Conservation (phyloP, 2,888 invertebrate species). For the Papilio elwesi region DNA sequence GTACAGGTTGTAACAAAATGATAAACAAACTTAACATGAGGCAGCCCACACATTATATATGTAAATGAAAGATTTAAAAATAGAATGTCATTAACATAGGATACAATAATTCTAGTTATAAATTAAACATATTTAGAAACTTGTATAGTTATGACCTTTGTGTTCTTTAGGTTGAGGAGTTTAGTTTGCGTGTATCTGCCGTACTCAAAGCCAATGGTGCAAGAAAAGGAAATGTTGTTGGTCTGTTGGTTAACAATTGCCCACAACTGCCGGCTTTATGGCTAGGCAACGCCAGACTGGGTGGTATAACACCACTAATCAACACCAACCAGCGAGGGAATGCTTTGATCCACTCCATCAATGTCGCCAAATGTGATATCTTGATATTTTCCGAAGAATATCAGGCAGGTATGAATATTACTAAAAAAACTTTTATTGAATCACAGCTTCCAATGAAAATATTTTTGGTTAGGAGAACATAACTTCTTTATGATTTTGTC, state of each 20-base stretch:
- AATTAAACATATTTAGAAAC: background rate
- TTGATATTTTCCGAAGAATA: slow-evolving; percentile 92
- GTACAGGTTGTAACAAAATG: too few relatives aligned
- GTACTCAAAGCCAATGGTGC: slow-evolving; percentile 91
- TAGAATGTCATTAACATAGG: background rate
- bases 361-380: slow-evolving; percentile 92
- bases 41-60: too few relatives aligned
- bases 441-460: background rate
- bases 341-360: slow-evolving; percentile 94
- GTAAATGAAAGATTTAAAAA: too few relatives aligned
- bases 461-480: background rate
- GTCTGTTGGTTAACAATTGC: slow-evolving; percentile 94
- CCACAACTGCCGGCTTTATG: slow-evolving; percentile 96
- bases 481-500: too few relatives aligned
- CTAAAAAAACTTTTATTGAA: background rate
- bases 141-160: too few relatives aligned
- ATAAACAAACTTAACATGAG: too few relatives aligned
- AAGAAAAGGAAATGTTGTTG: slow-evolving; percentile 94
- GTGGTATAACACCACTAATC: slow-evolving; percentile 93
- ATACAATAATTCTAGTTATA: background rate
- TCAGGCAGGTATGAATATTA: slow-evolving; percentile 81
- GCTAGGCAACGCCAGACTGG: slow-evolving; percentile 96
- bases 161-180: slow-evolving; percentile 89
- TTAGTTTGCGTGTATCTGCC: slow-evolving; percentile 92
- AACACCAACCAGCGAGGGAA: slow-evolving; percentile 95